Evolutionary conservation across 2,888 invertebrate genomes (phyloP).

Genomic region (Thecophora atra): DNA sequence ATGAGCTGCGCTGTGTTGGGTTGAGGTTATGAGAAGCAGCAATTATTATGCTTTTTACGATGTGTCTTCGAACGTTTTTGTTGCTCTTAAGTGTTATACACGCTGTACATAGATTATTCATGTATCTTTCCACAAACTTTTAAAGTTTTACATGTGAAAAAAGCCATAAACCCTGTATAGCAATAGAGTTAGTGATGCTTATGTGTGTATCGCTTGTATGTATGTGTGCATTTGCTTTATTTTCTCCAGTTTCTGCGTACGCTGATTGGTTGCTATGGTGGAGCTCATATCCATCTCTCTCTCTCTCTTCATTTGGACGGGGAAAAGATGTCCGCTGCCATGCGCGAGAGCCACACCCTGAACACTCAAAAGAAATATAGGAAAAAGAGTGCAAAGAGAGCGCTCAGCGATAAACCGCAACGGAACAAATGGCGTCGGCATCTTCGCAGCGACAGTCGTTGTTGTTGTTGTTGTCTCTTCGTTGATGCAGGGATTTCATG

Average conservation of each 20-base stretch:
- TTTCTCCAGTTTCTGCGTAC: neutral
- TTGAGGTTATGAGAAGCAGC: conserved; percentile 26
- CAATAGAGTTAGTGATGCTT: neutral
- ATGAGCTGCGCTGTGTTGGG: neutral
- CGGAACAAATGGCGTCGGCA: neutral
- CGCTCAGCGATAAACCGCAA: too few species aligned
- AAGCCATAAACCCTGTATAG: too few species aligned
- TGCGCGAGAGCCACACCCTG: conserved; percentile 44
- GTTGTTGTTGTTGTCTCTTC: neutral
- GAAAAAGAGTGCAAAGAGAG: too few species aligned
- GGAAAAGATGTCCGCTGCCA: conserved; percentile 20
- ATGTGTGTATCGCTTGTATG: neutral
- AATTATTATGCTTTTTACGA: conserved; percentile 51
- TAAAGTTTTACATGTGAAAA: too few species aligned
- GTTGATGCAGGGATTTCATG: neutral
- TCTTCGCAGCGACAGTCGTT: neutral
- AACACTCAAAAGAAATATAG: too few species aligned
- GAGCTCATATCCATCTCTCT: neutral
- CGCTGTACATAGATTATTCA: too few species aligned
- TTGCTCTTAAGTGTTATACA: neutral
- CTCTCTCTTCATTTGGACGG: neutral
- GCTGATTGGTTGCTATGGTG: conserved; percentile 39
- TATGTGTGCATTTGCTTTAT: neutral
- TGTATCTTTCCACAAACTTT: too few species aligned
- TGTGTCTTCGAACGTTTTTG: conserved; percentile 44